These are phyloP conservation scores for Nylanderia fulva DNA, from an alignment of 1,140 invertebrate species.

Conservation along the genomic window DNA sequence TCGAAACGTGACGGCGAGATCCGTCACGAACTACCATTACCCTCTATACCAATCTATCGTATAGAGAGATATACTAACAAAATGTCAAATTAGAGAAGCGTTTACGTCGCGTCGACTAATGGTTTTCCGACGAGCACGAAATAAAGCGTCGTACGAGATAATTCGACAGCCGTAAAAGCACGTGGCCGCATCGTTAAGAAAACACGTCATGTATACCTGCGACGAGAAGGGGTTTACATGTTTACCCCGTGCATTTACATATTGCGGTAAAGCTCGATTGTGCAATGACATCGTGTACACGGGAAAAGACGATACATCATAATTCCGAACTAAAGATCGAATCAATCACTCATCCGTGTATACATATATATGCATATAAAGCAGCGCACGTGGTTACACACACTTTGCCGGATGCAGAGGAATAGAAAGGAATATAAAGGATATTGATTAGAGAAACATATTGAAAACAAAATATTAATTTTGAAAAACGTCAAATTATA, in stretches of 20 bases:
- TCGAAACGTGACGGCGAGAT: conserved; percentile 57
- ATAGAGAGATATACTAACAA: conserved; percentile 41
- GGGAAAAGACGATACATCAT: conserved; percentile 71
- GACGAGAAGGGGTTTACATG: conserved; percentile 18
- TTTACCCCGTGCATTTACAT: conserved; percentile 54
- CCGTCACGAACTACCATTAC: conserved; percentile 36
- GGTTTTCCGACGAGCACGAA: conserved; percentile 67
- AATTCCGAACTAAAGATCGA: conserved; percentile 58
- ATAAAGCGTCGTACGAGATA: conserved; percentile 66
- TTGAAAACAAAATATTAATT: no score
- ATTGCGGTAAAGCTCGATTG: conserved; percentile 23
- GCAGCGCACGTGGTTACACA: neutral
- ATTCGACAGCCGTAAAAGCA: conserved; percentile 76
- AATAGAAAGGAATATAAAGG: neutral
- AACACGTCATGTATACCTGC: conserved; percentile 68
- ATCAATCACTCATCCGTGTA: conserved; percentile 53
- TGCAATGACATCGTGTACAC: conserved; percentile 47
- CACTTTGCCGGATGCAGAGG: neutral
- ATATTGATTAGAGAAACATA: no score
- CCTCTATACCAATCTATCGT: neutral
- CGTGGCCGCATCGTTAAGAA: conserved; percentile 76
- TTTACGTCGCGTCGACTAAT: conserved; percentile 64
- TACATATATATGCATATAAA: neutral
- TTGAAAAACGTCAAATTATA: neutral
- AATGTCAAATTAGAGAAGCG: conserved; percentile 65